phyloP scores from a whole-genome alignment of 2,113 vertebrate species.

The Cariama cristata region DNA sequence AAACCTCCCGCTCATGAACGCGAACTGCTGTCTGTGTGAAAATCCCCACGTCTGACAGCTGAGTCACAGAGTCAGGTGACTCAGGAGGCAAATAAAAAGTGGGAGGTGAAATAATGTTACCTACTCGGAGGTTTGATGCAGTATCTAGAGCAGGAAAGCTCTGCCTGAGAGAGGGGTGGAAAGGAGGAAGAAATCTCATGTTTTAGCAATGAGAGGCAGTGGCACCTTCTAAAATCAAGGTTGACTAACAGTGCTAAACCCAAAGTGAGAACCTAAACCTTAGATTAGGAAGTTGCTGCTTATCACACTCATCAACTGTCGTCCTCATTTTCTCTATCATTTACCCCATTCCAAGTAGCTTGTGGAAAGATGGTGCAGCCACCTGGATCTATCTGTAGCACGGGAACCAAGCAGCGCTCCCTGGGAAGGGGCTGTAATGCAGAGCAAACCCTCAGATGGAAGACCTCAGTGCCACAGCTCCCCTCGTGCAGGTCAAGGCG shows the following conservation, averaged over 20 bases:
- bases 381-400: background rate
- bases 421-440: background rate
- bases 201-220: background rate
- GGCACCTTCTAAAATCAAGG: background rate
- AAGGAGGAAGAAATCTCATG: background rate
- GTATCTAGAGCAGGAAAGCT: slow-evolving; percentile 21
- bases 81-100: slow-evolving; percentile 42
- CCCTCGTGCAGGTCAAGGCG: background rate
- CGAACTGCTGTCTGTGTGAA: slow-evolving; percentile 21
- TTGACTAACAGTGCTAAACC: background rate
- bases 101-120: slow-evolving; percentile 52
- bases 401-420: fast-evolving
- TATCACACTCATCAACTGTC: background rate
- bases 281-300: background rate
- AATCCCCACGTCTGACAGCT: slow-evolving; percentile 42
- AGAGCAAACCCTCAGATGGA: background rate
- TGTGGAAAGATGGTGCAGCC: background rate
- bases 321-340: background rate
- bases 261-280: background rate
- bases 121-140: background rate
- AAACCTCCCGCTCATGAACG: background rate
- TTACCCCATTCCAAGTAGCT: background rate
- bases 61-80: slow-evolving; percentile 20
- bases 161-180: background rate
- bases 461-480: background rate